Evolutionary conservation across 2,797 vertebrate species (phyloP), one percentile per base, ranked within the genome.

Genomic region (Malacoctenus gilli): DNA sequence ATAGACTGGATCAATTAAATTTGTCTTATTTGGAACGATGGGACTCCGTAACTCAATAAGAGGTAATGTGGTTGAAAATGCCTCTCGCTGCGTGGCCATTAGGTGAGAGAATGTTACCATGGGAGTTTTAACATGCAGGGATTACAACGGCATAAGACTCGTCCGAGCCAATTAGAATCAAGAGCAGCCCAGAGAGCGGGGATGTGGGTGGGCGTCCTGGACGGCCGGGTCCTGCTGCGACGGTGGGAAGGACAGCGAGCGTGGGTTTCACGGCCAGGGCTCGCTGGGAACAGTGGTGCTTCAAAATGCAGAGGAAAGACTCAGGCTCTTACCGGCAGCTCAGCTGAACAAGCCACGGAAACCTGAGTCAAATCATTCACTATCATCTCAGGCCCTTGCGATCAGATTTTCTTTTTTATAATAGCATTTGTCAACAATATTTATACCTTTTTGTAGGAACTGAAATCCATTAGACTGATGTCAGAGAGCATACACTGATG

Each of bases 21-120:
- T 95, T 95, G 94, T 93, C 92, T 95, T 94, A 95, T 95, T 95
- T 94, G 93, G 89, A 93, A 93, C 92, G 92, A 94, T 93, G 93
- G 94, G 94, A 94, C 92, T 92, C 92, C 84, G 88, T 95, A 95
- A 97, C 94, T 95, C 93, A 93, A 95, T 96, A 93, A 95, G 92
- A 92, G 89, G 90, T 92, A 95, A 96, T 94, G 93, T 89, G 92
- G 93, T 96, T 95, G 92, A 93, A 95, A 94, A 93, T 86, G 89
- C 88, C 89, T 92, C 94, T 92, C 60, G 87, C 94, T 94, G 95
- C 90, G 94, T 63, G 19, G 88, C 90, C 90, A 91, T 94, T 94
- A 93, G 92, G 90, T 87, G 91, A 82, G 85, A 87, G 84, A 90
- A 84, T 73, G 88, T 87, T 90, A 79, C 87, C 60, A 77, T 78